Evolutionary conservation across 2,113 vertebrate genomes (phyloP), one percentile per base, ranked within the genome.

Genomic region (Pangasianodon gigas): DNA sequence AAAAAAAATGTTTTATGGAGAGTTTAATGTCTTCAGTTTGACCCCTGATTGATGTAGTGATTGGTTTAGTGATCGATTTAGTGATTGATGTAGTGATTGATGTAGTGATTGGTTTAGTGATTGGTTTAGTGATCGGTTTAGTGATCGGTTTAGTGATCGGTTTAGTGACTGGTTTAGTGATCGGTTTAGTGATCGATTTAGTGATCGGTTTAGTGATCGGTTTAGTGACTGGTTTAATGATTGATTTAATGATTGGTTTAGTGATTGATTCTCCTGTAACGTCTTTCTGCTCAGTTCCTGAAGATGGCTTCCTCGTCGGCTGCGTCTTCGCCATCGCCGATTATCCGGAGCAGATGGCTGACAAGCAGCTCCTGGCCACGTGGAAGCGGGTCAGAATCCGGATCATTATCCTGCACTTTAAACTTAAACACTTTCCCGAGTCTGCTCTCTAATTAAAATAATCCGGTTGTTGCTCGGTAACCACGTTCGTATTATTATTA

Each of bases 301-400:
- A 97, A 91, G 98, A 98, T 0, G 96, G 96, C 94, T 99, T 98
- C 92, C 93, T 99, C 18, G 91, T 98, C 81, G 98, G 98, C 77
- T 99, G 98, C 89, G 96, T 99, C 84, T 99, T 99, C 93, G 97
- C 97, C 41, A 96, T 99, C 62, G 98, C 98, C 21, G 98, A 99
- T 95, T 99, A 99, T 86, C 98, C 98, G 0, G 98, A 99, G 56
- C 98, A 99, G 94, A 99, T 99, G 97, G 96, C 97, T 80, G 98
- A 99, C 94, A 99, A 99, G 88, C 98, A 99, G 92, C 96, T 99
- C 7, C 92, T 99, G 84, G 97, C 97, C 0, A 98, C 98, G 4
- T 99, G 98, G 98, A 99, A 99, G 90, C 94, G 97, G 96, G 98
- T 99, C 94, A 96, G 96, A 4, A 41, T 18, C 46, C 1, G 29